These are phyloP conservation scores for Galaxea fascicularis DNA, from an alignment of 92 coral and sea anemone species.

Conservation along the genomic window DNA sequence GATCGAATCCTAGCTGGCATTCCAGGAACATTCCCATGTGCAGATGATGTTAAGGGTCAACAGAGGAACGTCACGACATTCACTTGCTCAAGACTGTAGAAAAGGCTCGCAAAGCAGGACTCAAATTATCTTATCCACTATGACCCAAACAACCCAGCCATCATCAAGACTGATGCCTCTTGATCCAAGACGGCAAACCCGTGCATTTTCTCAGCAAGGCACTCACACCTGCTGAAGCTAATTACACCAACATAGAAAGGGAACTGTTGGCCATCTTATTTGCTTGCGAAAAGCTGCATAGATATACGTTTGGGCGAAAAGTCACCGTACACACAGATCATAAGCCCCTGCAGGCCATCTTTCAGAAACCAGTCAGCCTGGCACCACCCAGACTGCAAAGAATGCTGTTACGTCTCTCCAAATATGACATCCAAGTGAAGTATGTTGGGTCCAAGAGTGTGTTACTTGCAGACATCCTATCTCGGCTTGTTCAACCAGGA, in stretches of 20 bases:
- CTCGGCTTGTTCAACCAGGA: constrained; percentile 49
- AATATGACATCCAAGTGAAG: constrained; percentile 67
- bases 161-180: constrained; percentile 64
- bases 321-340: constrained; percentile 61
- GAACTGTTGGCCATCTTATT: constrained; percentile 69
- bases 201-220: constrained; percentile 76
- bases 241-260: constrained; percentile 76
- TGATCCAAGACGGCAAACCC: constrained; percentile 68
- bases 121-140: constrained; percentile 71
- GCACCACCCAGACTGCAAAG: constrained; percentile 66
- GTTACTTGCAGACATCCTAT: constrained; percentile 68
- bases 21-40: constrained; percentile 67
- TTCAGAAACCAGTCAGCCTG: constrained; percentile 65
- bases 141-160: constrained; percentile 58
- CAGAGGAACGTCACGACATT: constrained; percentile 78
- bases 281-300: constrained; percentile 72
- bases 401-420: constrained; percentile 71
- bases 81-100: constrained; percentile 73
- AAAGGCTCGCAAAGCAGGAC: constrained; percentile 73
- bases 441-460: constrained; percentile 73
- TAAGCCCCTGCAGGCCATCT: constrained; percentile 70
- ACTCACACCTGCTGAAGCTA: constrained; percentile 65
- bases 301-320: constrained; percentile 69
- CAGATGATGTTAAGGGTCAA: constrained; percentile 79
- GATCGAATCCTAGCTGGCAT: constrained; percentile 65